Conservation (phyloP, 2,888 invertebrate genomes). For the Dolomedes plantarius region DNA sequence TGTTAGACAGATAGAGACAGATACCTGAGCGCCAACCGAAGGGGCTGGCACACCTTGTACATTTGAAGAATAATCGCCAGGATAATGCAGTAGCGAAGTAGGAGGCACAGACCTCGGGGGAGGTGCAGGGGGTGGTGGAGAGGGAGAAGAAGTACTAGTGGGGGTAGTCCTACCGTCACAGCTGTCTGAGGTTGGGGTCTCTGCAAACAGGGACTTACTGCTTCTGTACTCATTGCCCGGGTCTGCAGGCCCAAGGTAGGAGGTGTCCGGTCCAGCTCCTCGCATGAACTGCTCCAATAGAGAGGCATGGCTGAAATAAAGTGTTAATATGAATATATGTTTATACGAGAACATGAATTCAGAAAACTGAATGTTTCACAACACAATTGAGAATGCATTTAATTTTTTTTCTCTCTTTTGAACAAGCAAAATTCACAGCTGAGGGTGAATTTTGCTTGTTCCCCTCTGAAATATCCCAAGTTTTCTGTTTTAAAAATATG, state of each 20-base stretch:
- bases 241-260: constrained; percentile 39
- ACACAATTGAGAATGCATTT: too few relatives aligned
- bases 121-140: constrained; percentile 62
- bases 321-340: too few relatives aligned
- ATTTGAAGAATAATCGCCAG: constrained; percentile 42
- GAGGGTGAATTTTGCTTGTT: too few relatives aligned
- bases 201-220: constrained; percentile 63
- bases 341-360: background rate
- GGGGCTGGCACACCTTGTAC: constrained; percentile 31
- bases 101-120: constrained; percentile 44
- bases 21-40: constrained; percentile 59
- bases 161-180: constrained; percentile 72
- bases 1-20: constrained; percentile 53
- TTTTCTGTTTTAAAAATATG: too few relatives aligned
- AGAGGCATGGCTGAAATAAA: constrained; percentile 68
- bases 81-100: constrained; percentile 20
- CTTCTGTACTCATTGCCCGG: constrained; percentile 63
- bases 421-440: too few relatives aligned
- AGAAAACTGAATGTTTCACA: too few relatives aligned
- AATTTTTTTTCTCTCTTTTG: too few relatives aligned
- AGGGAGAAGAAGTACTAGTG: constrained; percentile 53
- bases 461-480: too few relatives aligned
- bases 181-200: constrained; percentile 62
- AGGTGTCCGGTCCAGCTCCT: constrained; percentile 63
- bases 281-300: constrained; percentile 73